Conservation (phyloP, 2,113 vertebrate species). For the Macaca fascicularis region DNA sequence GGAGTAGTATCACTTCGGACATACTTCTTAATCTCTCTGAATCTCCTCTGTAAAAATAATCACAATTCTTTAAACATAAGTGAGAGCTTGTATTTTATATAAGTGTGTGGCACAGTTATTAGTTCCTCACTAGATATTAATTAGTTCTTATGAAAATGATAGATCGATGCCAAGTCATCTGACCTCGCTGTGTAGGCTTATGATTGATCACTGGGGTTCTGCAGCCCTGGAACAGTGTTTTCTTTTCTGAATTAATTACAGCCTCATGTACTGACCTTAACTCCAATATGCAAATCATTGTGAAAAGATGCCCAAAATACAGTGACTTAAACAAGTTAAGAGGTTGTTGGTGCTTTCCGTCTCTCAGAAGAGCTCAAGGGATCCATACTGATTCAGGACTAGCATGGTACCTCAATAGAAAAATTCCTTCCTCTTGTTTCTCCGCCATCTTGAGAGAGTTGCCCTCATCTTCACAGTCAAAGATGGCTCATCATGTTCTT, state of each 20-base stretch:
- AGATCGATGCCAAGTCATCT: neutral
- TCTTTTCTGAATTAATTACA: neutral
- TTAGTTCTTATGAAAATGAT: neutral
- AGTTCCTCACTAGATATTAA: neutral
- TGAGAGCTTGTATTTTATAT: neutral
- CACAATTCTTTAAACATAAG: neutral
- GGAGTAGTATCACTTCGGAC: neutral
- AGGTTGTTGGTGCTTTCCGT: neutral
- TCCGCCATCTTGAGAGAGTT: neutral
- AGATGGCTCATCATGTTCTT: neutral
- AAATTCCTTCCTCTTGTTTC: neutral
- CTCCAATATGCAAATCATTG: neutral
- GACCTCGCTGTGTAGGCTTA: neutral
- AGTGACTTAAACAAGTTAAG: neutral
- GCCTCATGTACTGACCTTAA: neutral
- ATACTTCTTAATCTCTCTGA: slow-evolving; percentile 1
- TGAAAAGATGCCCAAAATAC: neutral
- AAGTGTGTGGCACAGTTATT: neutral
- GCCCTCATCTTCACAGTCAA: neutral
- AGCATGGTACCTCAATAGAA: neutral
- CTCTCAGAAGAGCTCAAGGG: neutral
- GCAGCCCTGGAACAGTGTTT: neutral
- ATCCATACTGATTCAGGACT: neutral
- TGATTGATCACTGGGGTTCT: neutral
- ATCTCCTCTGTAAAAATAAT: neutral